Evolutionary conservation across 35 echinoderm and acorn worm species (phyloP).

Genomic region (Lytechinus variegatus): DNA sequence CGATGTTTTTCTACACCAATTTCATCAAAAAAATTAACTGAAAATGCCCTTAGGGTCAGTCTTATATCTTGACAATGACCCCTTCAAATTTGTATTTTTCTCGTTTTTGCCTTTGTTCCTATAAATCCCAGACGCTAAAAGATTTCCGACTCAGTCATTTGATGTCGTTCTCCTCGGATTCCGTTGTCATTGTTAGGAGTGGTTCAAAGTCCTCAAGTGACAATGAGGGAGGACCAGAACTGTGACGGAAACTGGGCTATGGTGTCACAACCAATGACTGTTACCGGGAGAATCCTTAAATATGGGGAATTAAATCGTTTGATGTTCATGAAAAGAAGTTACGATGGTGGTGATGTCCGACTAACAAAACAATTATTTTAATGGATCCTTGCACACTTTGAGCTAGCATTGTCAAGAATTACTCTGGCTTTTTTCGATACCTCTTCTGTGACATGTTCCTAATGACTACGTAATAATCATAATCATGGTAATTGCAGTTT

Average conservation of each 20-base stretch:
- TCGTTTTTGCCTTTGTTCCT: constrained; percentile 15
- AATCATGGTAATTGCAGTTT: background rate
- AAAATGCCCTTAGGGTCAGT: constrained; percentile 20
- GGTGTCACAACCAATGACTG: constrained; percentile 41
- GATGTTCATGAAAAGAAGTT: background rate
- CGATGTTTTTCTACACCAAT: constrained; percentile 1
- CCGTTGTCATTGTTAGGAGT: background rate
- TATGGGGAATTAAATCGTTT: constrained; percentile 7
- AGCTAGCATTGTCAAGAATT: background rate
- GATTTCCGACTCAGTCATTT: constrained; percentile 23
- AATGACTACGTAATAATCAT: background rate
- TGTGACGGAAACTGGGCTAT: constrained; percentile 23
- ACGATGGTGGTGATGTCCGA: constrained; percentile 16
- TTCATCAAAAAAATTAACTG: background rate
- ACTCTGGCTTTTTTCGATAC: background rate
- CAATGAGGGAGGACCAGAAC: constrained; percentile 9
- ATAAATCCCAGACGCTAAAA: constrained; percentile 7
- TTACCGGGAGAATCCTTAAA: constrained; percentile 26
- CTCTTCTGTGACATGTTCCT: background rate
- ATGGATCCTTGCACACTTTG: background rate
- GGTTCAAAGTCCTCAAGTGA: constrained; percentile 31
- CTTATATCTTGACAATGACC: constrained; percentile 42
- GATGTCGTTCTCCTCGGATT: constrained; percentile 19
- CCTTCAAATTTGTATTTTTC: constrained; percentile 38
- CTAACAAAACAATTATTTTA: constrained; percentile 31